A percentile compares a stretch with the other conserved stretches of the same genome.
These are phyloP conservation scores for Aricia agestis DNA, from an alignment of 1,140 invertebrate genomes.

Conservation along the genomic window DNA sequence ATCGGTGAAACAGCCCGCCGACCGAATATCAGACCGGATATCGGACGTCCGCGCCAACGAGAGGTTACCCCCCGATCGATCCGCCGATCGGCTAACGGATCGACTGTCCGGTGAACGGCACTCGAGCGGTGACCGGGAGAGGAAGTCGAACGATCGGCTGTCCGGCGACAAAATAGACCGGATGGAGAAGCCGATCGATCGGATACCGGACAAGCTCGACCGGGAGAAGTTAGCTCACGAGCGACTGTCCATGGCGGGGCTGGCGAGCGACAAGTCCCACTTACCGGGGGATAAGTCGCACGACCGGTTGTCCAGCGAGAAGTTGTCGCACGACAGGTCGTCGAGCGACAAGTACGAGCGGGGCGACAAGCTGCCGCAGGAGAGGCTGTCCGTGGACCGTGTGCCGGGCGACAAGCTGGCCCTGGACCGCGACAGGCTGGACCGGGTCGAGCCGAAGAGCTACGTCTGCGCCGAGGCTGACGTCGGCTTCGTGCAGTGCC, in stretches of 20 bases:
- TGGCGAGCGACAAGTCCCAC: constrained; percentile 30
- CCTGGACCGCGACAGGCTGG: constrained; percentile 37
- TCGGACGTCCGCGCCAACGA: constrained; percentile 37
- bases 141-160: constrained; percentile 5
- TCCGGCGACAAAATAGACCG: constrained; percentile 31
- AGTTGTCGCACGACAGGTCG: constrained; percentile 35
- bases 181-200: constrained; percentile 23
- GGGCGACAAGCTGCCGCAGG: constrained; percentile 30
- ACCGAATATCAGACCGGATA: constrained; percentile 31
- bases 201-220: constrained; percentile 26
- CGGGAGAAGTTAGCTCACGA: constrained; percentile 27
- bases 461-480: constrained; percentile 61
- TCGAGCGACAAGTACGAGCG: constrained; percentile 37
- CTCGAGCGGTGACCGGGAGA: too few species aligned
- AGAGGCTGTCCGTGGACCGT: constrained; percentile 37
- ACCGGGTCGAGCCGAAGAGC: constrained; percentile 41
- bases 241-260: constrained; percentile 31
- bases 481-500: constrained; percentile 57
- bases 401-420: constrained; percentile 40
- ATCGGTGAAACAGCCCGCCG: constrained; percentile 40
- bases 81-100: constrained; percentile 31
- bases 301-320: constrained; percentile 37
- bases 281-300: constrained; percentile 35
- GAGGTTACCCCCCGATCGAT: constrained; percentile 41
- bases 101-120: constrained; percentile 9